Base-by-base conservation (phyloP, 2,888 invertebrate genomes). In the Ochropleura leucogaster region DNA sequence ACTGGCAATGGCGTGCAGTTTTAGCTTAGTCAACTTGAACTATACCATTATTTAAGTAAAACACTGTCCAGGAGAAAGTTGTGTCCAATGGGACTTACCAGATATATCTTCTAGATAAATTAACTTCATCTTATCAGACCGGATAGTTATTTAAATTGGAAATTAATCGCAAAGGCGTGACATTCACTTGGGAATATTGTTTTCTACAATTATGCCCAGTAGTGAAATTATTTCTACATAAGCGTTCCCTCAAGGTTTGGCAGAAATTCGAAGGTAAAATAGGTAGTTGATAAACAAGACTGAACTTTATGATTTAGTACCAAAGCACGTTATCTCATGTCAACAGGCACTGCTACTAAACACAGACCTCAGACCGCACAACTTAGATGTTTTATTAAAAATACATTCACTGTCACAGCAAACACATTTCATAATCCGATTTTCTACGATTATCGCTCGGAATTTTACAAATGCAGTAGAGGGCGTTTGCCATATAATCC, bases 301-400 rank as follows among this genome's bases (percentile, higher is more conserved):
- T n/a, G 55, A 74, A 20, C 18, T 12, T 40, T 16, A 49, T 53
- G 51, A 51, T 40, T 40, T 20, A 42, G 57, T 49, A 74, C 49
- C 59, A 59, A 4, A 60, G 78, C 78, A 77, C 73, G 47, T 72
- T 60, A 53, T 64, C n/a, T 49, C 74, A 76, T 76, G 20, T 30
- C 51, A 60, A 74, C 20, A 20, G 62, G 44, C 74, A 62, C 74
- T 10, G 16, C 72, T 49, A 51, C 30, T 72, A 42, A 40, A 75
- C 64, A 64, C 20, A 40, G 18, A 20, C 14, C 3, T 47, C 53
- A 55, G 10, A 55, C 6, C 0, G 51, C 59, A 68, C 68, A 40
- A 51, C 6, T 40, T 49, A 1, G 55, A 47, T 44, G 44, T 59
- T 51, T 46, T 51, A 0, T 60, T 7, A 51, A 59, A 68, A 60